These are phyloP conservation scores for Stomorhina lunata DNA, from an alignment of 2,888 invertebrate genomes.

Conservation along the genomic window DNA sequence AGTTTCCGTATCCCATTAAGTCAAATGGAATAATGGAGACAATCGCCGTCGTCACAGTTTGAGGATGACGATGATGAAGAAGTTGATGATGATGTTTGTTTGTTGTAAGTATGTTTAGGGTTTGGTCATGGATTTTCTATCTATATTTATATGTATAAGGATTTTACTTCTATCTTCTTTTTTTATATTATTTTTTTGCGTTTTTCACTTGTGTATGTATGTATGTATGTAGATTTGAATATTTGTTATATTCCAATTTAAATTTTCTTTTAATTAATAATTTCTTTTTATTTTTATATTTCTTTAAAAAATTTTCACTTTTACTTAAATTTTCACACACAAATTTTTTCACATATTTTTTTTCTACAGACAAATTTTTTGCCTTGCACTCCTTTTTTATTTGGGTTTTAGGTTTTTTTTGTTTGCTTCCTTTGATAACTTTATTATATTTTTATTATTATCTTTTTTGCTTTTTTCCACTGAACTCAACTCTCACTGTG, in stretches of 20 bases:
- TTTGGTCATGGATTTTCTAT: constrained; percentile 45
- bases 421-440: background rate
- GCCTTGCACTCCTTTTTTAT: constrained; percentile 17
- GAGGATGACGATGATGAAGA: background rate
- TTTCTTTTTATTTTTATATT: background rate
- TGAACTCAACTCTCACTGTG: constrained; percentile 26
- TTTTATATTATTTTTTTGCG: too few relatives aligned
- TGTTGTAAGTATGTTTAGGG: constrained; percentile 34
- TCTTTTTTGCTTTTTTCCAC: constrained; percentile 29
- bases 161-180: background rate
- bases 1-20: constrained; percentile 38
- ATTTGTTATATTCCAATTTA: background rate
- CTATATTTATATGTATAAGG: background rate
- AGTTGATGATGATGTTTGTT: background rate
- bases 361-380: background rate
- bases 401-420: constrained; percentile 8
- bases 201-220: background rate
- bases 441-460: constrained; percentile 5
- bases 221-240: background rate
- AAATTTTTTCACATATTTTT: background rate
- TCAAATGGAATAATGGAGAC: too few relatives aligned
- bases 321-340: background rate
- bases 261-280: background rate
- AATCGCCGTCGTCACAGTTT: too few relatives aligned
- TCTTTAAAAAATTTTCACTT: background rate